Conservation (phyloP, 1,140 invertebrate species). For the Drosophila arizonae region DNA sequence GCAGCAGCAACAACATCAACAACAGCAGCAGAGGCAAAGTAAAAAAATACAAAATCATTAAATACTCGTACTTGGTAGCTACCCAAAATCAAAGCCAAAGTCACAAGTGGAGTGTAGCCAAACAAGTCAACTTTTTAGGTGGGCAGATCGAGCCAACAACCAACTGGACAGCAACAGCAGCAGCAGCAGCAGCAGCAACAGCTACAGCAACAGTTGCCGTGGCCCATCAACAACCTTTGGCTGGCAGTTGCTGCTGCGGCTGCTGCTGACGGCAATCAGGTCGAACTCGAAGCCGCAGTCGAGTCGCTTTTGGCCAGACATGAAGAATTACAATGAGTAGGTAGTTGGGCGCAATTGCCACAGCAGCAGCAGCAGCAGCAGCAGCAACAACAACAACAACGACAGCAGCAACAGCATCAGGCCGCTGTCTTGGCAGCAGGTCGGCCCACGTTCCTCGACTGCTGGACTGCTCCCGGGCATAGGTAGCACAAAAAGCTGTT, state of each 20-base stretch:
- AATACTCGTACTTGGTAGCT: constrained; percentile 65
- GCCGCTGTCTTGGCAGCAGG: constrained; percentile 69
- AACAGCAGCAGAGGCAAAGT: neutral
- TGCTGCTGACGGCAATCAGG: constrained; percentile 73
- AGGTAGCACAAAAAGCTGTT: constrained; percentile 81
- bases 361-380: constrained; percentile 40
- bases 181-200: neutral
- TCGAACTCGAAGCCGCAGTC: constrained; percentile 53
- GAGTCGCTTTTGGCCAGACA: constrained; percentile 64
- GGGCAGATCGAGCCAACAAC: constrained; percentile 21
- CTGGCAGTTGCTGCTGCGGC: constrained; percentile 63
- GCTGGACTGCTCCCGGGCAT: constrained; percentile 73
- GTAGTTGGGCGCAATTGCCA: constrained; percentile 79
- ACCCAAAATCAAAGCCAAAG: constrained; percentile 69
- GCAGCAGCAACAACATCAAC: constrained; percentile 14
- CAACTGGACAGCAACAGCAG: constrained; percentile 48
- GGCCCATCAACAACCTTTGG: constrained; percentile 2
- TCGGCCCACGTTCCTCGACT: constrained; percentile 72
- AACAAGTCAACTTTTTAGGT: constrained; percentile 56
- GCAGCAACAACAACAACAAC: constrained; percentile 26
- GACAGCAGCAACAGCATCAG: constrained; percentile 38
- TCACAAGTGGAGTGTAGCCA: constrained; percentile 71
- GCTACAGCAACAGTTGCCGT: neutral
- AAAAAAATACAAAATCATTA: constrained; percentile 69
- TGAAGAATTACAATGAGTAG: constrained; percentile 81